Conservation (phyloP, 2,797 vertebrate species). For the Characodon lateralis region DNA sequence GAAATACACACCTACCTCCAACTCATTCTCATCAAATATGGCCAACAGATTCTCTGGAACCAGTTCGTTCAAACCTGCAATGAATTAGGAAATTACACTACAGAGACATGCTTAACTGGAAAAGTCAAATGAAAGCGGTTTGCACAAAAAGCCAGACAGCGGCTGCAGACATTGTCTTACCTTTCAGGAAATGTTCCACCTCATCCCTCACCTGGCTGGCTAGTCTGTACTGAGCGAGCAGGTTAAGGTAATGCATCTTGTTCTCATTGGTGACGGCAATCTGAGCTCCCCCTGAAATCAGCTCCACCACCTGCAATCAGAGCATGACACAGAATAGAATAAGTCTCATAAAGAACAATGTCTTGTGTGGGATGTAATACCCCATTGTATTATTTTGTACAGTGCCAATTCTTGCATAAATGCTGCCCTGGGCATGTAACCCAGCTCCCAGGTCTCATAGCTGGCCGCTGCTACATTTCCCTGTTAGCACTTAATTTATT, state of each 20-base stretch:
- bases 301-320: conserved; percentile 88
- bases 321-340: conserved; percentile 1
- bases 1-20: conserved; percentile 86
- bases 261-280: conserved; percentile 94
- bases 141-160: background rate
- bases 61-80: conserved; percentile 94
- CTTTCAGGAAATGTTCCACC: conserved; percentile 98
- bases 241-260: conserved; percentile 97
- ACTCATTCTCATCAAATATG: conserved; percentile 99
- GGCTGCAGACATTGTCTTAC: conserved; percentile 72
- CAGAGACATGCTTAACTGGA: conserved; percentile 27
- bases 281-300: conserved; percentile 93
- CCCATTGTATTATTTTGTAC: too few relatives aligned
- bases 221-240: conserved; percentile 93
- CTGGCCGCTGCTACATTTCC: too few relatives aligned
- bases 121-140: conserved; percentile 21
- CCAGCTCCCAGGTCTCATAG: too few relatives aligned
- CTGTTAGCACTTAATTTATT: too few relatives aligned
- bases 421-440: too few relatives aligned
- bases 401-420: too few relatives aligned
- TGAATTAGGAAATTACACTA: conserved; percentile 50
- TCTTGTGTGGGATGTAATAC: background rate
- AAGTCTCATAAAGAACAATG: background rate
- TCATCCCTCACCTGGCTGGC: conserved; percentile 97
- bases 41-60: conserved; percentile 97